Conservation (phyloP, 1,140 invertebrate species). For the Euwallacea fornicatus region DNA sequence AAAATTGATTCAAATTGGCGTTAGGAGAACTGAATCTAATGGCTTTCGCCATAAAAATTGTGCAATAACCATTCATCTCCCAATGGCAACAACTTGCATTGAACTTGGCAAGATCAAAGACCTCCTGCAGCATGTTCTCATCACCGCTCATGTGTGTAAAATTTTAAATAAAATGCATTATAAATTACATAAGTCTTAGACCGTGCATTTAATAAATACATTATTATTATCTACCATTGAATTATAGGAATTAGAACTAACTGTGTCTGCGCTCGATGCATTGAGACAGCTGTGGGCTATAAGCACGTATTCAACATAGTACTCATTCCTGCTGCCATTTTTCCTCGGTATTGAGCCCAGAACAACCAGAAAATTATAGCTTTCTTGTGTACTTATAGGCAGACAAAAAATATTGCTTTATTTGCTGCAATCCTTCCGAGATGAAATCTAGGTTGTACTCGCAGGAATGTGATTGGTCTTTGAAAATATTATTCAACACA, state of each 20-base stretch:
- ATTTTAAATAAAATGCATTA: constrained; percentile 37
- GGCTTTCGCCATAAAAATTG: constrained; percentile 18
- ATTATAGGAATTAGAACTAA: constrained; percentile 38
- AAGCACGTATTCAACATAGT: constrained; percentile 17
- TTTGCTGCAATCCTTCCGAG: constrained; percentile 24
- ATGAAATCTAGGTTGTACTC: constrained; percentile 30
- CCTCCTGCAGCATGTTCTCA: constrained; percentile 35
- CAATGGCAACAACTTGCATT: constrained; percentile 38
- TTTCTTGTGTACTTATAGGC: background rate
- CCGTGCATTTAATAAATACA: constrained; percentile 34
- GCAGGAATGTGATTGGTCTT: constrained; percentile 9
- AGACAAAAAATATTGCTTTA: constrained; percentile 1
- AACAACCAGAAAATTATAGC: constrained; percentile 32
- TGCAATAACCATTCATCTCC: constrained; percentile 32
- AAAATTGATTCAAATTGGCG: constrained; percentile 2
- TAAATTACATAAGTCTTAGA: constrained; percentile 35
- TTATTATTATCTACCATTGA: constrained; percentile 35
- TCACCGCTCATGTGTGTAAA: constrained; percentile 37
- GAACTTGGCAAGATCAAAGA: constrained; percentile 40
- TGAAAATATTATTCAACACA: background rate
- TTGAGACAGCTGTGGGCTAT: constrained; percentile 34
- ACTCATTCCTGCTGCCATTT: background rate
- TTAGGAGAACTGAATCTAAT: constrained; percentile 22
- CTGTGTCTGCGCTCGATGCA: constrained; percentile 29
- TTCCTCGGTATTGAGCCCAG: background rate